These are phyloP conservation scores for Zoanthus sociatus DNA, from an alignment of 92 coral and sea anemone genomes.

Conservation along the genomic window DNA sequence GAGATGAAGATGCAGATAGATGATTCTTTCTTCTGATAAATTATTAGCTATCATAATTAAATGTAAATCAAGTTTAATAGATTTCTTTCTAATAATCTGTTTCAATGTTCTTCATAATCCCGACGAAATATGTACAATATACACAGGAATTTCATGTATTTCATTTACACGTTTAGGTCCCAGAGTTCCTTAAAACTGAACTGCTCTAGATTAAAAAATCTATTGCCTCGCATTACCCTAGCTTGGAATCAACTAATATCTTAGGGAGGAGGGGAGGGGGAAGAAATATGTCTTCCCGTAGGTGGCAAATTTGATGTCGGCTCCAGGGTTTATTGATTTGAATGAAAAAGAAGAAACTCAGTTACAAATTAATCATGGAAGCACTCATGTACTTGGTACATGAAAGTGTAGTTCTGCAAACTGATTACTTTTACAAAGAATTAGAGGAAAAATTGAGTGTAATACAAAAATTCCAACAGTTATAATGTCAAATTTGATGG, in stretches of 20 bases:
- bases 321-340: too few species aligned
- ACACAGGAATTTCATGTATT: slow-evolving; percentile 6
- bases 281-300: background rate
- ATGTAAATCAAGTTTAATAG: slow-evolving; percentile 43
- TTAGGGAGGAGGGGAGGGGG: background rate
- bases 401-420: too few species aligned
- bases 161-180: slow-evolving; percentile 22
- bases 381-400: too few species aligned
- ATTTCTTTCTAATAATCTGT: slow-evolving; percentile 24
- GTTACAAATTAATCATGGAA: too few species aligned
- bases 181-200: background rate
- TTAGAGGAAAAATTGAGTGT: too few species aligned
- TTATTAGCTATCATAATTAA: slow-evolving; percentile 34
- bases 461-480: too few species aligned
- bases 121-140: slow-evolving; percentile 28
- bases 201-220: background rate
- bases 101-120: slow-evolving; percentile 21
- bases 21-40: slow-evolving; percentile 47
- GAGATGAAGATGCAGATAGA: slow-evolving; percentile 19
- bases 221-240: too few species aligned
- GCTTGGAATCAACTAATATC: too few species aligned
- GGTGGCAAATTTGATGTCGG: too few species aligned
- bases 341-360: too few species aligned
- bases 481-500: too few species aligned
- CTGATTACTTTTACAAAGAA: too few species aligned